Evolutionary conservation across 2,797 vertebrate species (phyloP).

Genomic region (Pseudochirops cupreus): DNA sequence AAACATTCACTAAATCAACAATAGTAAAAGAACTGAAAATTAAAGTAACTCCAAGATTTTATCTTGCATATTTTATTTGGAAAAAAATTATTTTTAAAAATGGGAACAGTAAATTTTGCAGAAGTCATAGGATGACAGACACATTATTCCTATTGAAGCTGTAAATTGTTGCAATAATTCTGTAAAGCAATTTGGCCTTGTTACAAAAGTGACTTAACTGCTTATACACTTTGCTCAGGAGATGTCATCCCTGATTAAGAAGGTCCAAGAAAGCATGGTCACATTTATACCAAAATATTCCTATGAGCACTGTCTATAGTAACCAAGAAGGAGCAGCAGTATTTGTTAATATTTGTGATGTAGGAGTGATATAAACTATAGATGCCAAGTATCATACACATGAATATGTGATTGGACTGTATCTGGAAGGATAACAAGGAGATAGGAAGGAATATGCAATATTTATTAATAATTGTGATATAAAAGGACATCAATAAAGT

Average conservation of each 20-base stretch:
- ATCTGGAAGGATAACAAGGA: too few species aligned
- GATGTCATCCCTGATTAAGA: background rate
- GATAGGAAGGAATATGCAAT: background rate
- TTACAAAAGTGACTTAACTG: background rate
- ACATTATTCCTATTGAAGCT: background rate
- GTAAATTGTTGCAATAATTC: background rate
- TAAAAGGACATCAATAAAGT: background rate
- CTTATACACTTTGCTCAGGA: background rate
- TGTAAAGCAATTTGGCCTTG: background rate
- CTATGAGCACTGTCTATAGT: background rate
- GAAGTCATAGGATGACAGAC: background rate
- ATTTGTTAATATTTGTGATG: too few species aligned
- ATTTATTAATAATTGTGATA: background rate
- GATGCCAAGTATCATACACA: too few species aligned
- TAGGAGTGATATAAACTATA: too few species aligned
- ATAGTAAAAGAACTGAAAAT: background rate
- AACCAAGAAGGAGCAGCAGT: background rate
- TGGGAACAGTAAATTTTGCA: background rate
- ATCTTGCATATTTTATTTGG: background rate
- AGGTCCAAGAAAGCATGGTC: background rate
- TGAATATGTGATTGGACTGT: too few species aligned
- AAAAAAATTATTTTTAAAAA: background rate
- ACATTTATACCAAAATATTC: background rate
- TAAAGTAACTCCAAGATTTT: background rate
- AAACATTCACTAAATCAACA: background rate